Conservation (phyloP, 2,797 vertebrate species). For the Enteromius fasciolatus region DNA sequence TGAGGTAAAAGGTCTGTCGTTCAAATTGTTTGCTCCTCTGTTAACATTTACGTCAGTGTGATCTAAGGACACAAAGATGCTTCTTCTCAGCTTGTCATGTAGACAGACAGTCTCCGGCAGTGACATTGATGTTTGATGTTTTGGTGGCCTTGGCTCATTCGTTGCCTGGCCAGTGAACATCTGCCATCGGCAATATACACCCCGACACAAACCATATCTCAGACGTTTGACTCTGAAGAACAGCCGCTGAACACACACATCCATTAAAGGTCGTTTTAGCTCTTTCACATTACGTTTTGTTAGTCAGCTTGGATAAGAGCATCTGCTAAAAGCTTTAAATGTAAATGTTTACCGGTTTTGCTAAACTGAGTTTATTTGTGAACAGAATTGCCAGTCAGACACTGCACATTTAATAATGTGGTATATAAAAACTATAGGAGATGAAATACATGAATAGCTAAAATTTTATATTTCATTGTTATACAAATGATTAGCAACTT, state of each 20-base stretch:
- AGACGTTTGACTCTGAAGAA: constrained; percentile 17
- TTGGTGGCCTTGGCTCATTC: constrained; percentile 31
- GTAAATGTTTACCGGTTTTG: constrained; percentile 22
- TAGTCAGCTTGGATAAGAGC: neutral
- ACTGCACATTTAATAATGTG: neutral
- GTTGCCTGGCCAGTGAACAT: constrained; percentile 12
- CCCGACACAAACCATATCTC: constrained; percentile 46
- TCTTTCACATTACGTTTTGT: neutral
- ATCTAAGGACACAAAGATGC: constrained; percentile 28
- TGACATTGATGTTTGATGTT: constrained; percentile 48
- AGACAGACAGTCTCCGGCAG: constrained; percentile 42
- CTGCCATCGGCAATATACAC: constrained; percentile 36
- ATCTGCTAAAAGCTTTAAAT: constrained; percentile 21
- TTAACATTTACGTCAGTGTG: constrained; percentile 28
- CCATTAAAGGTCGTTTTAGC: constrained; percentile 3
- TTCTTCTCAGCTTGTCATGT: constrained; percentile 26
- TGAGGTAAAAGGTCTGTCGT: neutral
- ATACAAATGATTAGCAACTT: neutral
- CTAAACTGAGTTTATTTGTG: constrained; percentile 14
- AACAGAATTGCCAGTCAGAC: neutral
- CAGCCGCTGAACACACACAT: constrained; percentile 15
- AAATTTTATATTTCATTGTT: neutral
- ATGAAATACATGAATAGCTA: neutral
- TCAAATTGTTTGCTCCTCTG: constrained; percentile 15
- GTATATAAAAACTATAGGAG: neutral